These are phyloP conservation scores for Heliconius cydno DNA, from an alignment of 2,888 invertebrate genomes.

Conservation along the genomic window DNA sequence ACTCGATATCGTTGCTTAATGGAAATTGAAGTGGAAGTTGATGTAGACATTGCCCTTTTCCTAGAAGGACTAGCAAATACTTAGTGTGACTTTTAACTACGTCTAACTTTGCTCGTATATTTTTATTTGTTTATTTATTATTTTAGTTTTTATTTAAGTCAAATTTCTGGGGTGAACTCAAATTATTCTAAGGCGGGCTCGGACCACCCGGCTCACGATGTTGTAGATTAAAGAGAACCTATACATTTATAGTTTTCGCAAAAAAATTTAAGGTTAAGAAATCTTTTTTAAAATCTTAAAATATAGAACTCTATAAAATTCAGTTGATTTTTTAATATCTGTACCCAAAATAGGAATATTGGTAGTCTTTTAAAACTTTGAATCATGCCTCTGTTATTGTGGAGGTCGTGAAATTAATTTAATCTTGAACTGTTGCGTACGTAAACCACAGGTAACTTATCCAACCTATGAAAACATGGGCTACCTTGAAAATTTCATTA, in stretches of 20 bases:
- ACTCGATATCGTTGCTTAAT: slow-evolving; percentile 27
- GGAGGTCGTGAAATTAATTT: not conserved
- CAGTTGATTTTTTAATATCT: no score
- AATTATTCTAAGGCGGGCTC: no score
- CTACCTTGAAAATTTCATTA: not conserved
- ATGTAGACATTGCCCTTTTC: slow-evolving; percentile 13
- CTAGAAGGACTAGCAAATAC: not conserved
- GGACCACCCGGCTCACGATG: no score
- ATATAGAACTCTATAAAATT: no score
- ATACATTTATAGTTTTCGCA: not conserved
- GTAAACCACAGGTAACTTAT: not conserved
- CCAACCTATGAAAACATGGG: no score
- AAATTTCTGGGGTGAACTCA: no score
- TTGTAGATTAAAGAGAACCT: not conserved
- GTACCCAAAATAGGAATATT: not conserved
- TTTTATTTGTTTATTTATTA: not conserved
- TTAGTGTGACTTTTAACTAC: not conserved
- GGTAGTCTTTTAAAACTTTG: not conserved
- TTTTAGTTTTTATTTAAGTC: no score
- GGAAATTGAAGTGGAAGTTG: slow-evolving; percentile 23
- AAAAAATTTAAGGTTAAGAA: not conserved
- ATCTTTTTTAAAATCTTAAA: no score
- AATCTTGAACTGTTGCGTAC: slow-evolving; percentile 1
- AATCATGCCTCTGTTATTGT: not conserved
- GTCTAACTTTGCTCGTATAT: not conserved